phyloP scores from a whole-genome alignment of 2,113 vertebrate genomes.

The Cebus imitator region DNA sequence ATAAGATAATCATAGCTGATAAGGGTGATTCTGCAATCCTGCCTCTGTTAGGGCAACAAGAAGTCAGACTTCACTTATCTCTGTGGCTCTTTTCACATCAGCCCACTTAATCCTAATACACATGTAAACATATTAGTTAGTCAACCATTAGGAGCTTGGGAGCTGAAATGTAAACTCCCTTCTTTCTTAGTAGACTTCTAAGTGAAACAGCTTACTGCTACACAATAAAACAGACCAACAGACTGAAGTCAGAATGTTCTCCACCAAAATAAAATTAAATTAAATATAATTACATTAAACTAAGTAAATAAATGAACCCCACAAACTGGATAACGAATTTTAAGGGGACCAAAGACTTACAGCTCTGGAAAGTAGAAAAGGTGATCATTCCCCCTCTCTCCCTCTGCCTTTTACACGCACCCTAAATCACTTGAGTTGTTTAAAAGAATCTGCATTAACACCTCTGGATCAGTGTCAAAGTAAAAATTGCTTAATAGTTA shows the following conservation, averaged over 20 bases:
- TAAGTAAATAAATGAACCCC: background rate
- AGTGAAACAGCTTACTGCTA: background rate
- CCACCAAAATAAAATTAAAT: conserved; percentile 37
- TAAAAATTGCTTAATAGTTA: conserved; percentile 82
- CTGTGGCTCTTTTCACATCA: conserved; percentile 35
- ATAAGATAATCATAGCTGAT: conserved; percentile 53
- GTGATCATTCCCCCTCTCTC: background rate
- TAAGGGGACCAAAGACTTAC: conserved; percentile 59
- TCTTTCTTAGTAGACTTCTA: background rate
- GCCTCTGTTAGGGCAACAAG: background rate
- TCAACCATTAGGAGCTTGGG: background rate
- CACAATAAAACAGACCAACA: background rate
- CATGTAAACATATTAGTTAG: background rate
- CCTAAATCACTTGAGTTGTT: conserved; percentile 81
- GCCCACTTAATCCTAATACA: background rate
- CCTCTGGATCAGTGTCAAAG: conserved; percentile 82
- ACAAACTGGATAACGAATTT: conserved; percentile 34
- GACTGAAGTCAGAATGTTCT: conserved; percentile 17
- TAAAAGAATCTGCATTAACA: conserved; percentile 83
- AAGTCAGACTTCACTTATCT: background rate
- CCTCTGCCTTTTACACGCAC: background rate
- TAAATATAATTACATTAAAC: background rate
- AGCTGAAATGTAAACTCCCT: conserved; percentile 25
- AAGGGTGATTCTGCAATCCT: conserved; percentile 51
- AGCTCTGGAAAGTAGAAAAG: conserved; percentile 76